Evolutionary conservation across 2,888 invertebrate genomes (phyloP).

Genomic region (Lithophane ornitopus): DNA sequence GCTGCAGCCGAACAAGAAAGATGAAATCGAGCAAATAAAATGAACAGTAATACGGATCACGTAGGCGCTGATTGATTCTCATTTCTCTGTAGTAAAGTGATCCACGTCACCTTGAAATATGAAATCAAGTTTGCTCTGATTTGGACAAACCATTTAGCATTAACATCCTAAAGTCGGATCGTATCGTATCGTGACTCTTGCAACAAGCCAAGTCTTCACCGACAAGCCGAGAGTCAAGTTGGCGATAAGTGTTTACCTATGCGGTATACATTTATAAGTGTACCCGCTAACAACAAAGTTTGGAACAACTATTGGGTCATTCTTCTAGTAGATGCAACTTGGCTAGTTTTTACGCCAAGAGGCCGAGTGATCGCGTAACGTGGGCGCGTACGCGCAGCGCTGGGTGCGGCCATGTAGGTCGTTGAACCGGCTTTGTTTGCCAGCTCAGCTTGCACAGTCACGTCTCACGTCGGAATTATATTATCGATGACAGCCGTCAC

Average conservation of each 20-base stretch:
- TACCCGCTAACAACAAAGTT: conserved; percentile 21
- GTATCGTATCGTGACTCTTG: conserved; percentile 6
- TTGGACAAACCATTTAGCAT: conserved; percentile 18
- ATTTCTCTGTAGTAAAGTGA: conserved; percentile 53
- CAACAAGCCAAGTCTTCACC: background rate
- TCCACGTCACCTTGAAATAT: conserved; percentile 24
- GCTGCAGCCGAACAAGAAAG: conserved; percentile 52
- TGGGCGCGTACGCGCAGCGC: conserved; percentile 82
- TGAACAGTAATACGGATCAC: conserved; percentile 52
- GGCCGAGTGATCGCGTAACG: conserved; percentile 80
- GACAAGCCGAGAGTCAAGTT: background rate
- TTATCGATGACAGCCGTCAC: conserved; percentile 80
- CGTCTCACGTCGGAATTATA: conserved; percentile 81
- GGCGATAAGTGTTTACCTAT: background rate
- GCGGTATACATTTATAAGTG: conserved; percentile 8
- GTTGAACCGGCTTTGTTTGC: conserved; percentile 90
- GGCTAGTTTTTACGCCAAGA: conserved; percentile 68
- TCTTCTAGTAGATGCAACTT: conserved; percentile 59
- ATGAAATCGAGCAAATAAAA: conserved; percentile 46
- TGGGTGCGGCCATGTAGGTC: conserved; percentile 87
- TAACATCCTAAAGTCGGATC: conserved; percentile 3
- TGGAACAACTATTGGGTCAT: conserved; percentile 29
- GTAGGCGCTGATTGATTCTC: conserved; percentile 56
- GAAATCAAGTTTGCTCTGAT: conserved; percentile 17
- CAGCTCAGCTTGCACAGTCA: conserved; percentile 87